These are phyloP conservation scores for Crotalus helleri DNA, from an alignment of 2,113 vertebrate species.

Conservation along the genomic window DNA sequence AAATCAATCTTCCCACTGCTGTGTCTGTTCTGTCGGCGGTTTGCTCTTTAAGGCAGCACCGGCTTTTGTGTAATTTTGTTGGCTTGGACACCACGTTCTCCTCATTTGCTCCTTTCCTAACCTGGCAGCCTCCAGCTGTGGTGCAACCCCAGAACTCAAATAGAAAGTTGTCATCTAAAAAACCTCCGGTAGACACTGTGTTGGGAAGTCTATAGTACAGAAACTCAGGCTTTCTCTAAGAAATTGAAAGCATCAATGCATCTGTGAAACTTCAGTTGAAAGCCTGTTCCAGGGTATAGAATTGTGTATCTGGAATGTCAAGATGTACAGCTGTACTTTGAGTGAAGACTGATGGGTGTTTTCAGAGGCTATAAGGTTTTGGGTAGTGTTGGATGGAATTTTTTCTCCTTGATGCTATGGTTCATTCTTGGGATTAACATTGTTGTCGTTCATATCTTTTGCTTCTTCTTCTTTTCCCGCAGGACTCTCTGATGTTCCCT, in stretches of 20 bases:
- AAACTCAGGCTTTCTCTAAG: neutral
- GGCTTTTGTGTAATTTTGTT: conserved; percentile 40
- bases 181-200: neutral
- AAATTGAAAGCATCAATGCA: neutral
- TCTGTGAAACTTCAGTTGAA: neutral
- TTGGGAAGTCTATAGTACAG: neutral
- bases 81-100: conserved; percentile 10
- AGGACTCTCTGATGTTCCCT: conserved; percentile 90
- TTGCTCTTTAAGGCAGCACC: conserved; percentile 51
- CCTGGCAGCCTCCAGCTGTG: neutral
- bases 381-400: neutral
- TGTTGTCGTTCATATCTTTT: conserved; percentile 4
- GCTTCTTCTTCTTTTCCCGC: conserved; percentile 31
- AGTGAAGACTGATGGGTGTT: neutral
- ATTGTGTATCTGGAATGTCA: neutral
- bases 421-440: accelerated
- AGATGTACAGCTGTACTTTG: neutral
- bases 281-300: neutral
- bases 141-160: neutral
- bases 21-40: conserved; percentile 7
- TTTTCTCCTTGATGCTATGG: neutral
- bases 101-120: neutral
- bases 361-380: neutral
- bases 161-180: neutral
- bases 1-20: conserved; percentile 58